phyloP scores from a whole-genome alignment of 2,888 invertebrate species.

The Pedicia rivosa region DNA sequence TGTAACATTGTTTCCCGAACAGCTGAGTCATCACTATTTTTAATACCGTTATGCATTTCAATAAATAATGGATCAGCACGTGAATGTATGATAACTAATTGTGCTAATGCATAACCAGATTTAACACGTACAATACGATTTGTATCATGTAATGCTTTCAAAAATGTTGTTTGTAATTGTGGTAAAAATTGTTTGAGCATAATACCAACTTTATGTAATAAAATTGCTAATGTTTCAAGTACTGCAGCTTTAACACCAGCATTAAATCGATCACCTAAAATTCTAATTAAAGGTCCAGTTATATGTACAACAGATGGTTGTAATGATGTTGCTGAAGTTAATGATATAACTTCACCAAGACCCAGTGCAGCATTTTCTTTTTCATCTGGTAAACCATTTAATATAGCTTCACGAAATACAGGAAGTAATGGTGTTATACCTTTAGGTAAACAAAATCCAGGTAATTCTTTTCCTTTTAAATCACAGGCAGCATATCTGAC shows the following conservation, averaged over 20 bases:
- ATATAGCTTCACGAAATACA: constrained; percentile 88
- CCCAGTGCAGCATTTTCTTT: constrained; percentile 93
- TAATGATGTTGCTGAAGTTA: constrained; percentile 69
- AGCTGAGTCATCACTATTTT: constrained; percentile 66
- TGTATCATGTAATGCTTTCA: constrained; percentile 85
- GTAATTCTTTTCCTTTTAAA: constrained; percentile 58
- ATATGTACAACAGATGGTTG: constrained; percentile 95
- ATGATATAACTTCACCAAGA: constrained; percentile 44
- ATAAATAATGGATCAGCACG: constrained; percentile 89
- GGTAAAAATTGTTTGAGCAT: constrained; percentile 96
- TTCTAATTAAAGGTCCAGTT: constrained; percentile 94
- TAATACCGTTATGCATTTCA: constrained; percentile 77
- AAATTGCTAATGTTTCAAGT: constrained; percentile 77
- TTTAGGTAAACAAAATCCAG: constrained; percentile 89
- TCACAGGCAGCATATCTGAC: constrained; percentile 83
- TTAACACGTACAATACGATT: constrained; percentile 76
- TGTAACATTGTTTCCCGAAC: constrained; percentile 86
- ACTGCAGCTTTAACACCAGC: constrained; percentile 92
- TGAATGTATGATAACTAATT: constrained; percentile 81
- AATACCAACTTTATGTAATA: constrained; percentile 86
- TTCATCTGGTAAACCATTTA: constrained; percentile 88
- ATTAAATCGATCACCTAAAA: constrained; percentile 89
- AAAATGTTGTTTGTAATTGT: constrained; percentile 94
- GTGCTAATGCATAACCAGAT: constrained; percentile 75
- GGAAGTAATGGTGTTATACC: constrained; percentile 88